Base-by-base conservation (phyloP, 64 coral and sea anemone species). In the Montipora sp. region DNA sequence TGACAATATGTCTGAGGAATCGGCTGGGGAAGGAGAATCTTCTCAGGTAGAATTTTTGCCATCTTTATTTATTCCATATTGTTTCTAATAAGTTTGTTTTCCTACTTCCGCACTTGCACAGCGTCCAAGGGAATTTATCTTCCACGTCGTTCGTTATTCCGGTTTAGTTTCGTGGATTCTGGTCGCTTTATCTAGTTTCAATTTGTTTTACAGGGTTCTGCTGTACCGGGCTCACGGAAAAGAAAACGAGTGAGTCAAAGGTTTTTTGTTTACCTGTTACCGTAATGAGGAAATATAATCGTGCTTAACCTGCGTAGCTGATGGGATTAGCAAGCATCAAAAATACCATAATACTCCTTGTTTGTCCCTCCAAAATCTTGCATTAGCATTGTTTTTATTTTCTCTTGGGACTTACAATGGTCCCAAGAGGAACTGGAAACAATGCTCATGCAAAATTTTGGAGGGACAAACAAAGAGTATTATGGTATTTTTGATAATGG, bases 1-100 rank as follows among this genome's bases (percentile, higher is more conserved):
- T 75, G 80, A 76, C 18, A 84, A 83, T 75, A 83, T 84, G 90
- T 92, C 67, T 4, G 79, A 92, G 8, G 80, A 92, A 10, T 92
- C 90, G 5, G 79, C 68, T 22, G 80, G 79, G 1, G 90, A 92
- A 48, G 79, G 53, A 77, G 79, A 92, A 63, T 47, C 80, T 13
- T 59, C 66, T 2, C 79, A 92, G 90, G 90, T 92, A 77, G 36
- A 2, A 36, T 36, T 36, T 36, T 13, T 12, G 3, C 47, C 46
- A 23, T 1, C 7, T 14, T n/a, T 20, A 47, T 7, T 58, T 21
- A n/a, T 4, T 83, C 45, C 7, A 36, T 75, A 7, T 19, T 63
- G 0, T 3, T 59, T 1, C 3, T 48, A 7, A 44, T 44, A 13
- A 10, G 50, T 47, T 81, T n/a, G 50, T 16, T 14, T 63, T 63